Conservation (phyloP, 2,113 vertebrate genomes). For the Oophaga pumilio region DNA sequence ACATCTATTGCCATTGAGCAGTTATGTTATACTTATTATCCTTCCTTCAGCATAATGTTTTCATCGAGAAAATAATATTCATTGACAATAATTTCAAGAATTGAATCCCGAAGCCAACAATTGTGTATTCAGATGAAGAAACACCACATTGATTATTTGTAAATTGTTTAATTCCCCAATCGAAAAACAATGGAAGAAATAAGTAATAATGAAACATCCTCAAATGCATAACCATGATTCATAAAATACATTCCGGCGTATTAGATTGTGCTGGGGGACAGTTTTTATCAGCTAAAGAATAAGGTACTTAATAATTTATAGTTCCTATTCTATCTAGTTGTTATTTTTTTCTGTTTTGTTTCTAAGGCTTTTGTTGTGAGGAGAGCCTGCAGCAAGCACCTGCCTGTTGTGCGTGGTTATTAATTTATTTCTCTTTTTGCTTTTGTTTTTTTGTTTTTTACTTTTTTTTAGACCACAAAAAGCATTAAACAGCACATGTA, state of each 20-base stretch:
- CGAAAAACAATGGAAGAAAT: constrained; percentile 15
- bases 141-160: constrained; percentile 20
- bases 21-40: not conserved
- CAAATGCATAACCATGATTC: constrained; percentile 3
- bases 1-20: not conserved
- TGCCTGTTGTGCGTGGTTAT: not conserved
- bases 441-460: not conserved
- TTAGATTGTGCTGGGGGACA: constrained; percentile 9
- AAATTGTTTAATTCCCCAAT: constrained; percentile 35
- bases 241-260: constrained; percentile 24
- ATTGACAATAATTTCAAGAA: constrained; percentile 20
- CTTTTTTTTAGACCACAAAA: not conserved
- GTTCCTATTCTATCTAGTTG: constrained; percentile 9
- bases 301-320: constrained; percentile 51
- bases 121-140: constrained; percentile 30
- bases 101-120: not conserved
- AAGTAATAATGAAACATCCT: not conserved
- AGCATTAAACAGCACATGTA: not conserved
- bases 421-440: not conserved
- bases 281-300: constrained; percentile 36
- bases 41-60: constrained; percentile 6
- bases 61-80: constrained; percentile 1
- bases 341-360: constrained; percentile 17
- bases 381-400: constrained; percentile 23
- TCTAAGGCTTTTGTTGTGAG: constrained; percentile 23